Conservation (phyloP, 2,797 vertebrate genomes). For the Manis javanica region DNA sequence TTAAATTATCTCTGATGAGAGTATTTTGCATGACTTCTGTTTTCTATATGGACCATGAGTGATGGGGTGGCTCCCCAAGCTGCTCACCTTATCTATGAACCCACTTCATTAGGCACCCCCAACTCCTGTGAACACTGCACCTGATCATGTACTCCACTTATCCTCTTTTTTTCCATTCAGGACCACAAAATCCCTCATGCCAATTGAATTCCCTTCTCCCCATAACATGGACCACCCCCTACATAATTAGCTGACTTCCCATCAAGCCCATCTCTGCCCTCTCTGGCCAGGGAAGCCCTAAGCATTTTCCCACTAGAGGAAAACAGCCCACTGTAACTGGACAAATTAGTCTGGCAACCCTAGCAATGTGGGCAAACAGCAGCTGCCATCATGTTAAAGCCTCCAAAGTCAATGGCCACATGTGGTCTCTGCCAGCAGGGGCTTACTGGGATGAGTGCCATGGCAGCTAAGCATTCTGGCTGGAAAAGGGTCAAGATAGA, state of each 20-base stretch:
- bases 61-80: neutral
- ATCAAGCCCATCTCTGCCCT: neutral
- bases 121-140: neutral
- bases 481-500: neutral
- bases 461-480: neutral
- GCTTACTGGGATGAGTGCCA: neutral
- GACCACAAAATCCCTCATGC: neutral
- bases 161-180: neutral
- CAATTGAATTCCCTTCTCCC: neutral
- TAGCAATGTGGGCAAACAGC: neutral
- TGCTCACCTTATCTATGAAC: neutral
- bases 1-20: slow-evolving; percentile 45
- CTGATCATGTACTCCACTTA: neutral
- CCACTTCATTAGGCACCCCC: neutral
- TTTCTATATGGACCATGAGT: neutral
- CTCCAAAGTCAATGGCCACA: neutral
- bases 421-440: neutral
- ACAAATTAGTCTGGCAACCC: no score
- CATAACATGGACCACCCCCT: neutral
- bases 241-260: neutral
- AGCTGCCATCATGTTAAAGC: neutral
- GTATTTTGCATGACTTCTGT: neutral
- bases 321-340: neutral
- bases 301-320: neutral
- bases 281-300: neutral